These are phyloP conservation scores for Panthera leo DNA, from an alignment of 2,113 vertebrate genomes.

Conservation along the genomic window DNA sequence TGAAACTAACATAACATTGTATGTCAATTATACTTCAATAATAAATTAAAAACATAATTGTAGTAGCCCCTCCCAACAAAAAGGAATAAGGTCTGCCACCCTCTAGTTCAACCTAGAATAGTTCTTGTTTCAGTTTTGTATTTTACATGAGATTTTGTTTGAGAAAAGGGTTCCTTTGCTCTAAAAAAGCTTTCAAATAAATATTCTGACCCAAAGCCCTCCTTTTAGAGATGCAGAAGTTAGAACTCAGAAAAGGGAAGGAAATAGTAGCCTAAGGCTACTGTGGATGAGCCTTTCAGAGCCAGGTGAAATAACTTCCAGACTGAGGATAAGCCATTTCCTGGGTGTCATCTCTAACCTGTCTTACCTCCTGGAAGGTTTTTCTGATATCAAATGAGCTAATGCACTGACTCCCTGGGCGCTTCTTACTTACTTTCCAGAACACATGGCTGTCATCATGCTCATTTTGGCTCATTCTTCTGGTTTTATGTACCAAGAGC, in stretches of 20 bases:
- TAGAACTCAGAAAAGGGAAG: neutral
- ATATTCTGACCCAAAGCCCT: neutral
- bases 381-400: neutral
- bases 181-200: neutral
- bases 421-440: neutral
- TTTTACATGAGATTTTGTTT: constrained; percentile 1
- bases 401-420: neutral
- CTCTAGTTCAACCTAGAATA: neutral
- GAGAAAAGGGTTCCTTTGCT: neutral
- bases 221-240: neutral
- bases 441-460: neutral
- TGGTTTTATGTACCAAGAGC: neutral
- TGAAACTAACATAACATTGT: neutral
- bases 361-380: neutral
- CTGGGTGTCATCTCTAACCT: neutral
- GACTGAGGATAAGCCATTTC: neutral
- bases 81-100: neutral
- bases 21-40: neutral
- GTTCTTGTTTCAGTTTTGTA: constrained; percentile 7
- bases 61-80: neutral
- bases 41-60: neutral
- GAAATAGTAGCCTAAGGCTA: neutral
- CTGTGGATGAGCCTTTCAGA: neutral
- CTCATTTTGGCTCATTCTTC: neutral
- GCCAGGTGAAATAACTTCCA: neutral